Evolutionary conservation across 1,140 invertebrate genomes (phyloP), one percentile per base, ranked within the genome.

Genomic region (Drosophila kanapiae): DNA sequence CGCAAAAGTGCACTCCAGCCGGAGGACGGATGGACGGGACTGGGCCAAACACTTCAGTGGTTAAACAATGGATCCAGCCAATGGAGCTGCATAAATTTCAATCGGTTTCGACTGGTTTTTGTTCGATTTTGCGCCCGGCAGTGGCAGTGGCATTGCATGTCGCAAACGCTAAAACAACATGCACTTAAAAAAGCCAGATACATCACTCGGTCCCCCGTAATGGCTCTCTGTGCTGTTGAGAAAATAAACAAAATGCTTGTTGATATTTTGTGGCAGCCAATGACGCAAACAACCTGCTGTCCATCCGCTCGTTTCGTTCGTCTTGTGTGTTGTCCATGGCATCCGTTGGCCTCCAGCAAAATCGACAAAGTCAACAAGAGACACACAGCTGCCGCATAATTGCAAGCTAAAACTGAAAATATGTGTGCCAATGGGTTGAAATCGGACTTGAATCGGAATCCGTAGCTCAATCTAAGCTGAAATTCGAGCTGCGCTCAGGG

Each of bases 201-300:
- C 48, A 49, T 58, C n/a, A 59, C 38, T n/a, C 45, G 5, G 53
- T 23, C 10, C 48, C 16, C 18, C 47, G 3, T 38, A 31, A 27
- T 63, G 72, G 51, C 47, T 43, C 45, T 54, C 43, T 40, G 58
- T 65, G 68, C 63, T 71, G 85, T 82, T 87, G 78, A 75, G 85
- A 82, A 87, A 87, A 87, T 87, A 87, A 87, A 87, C 84, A 87
- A 88, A 87, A 88, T 88, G 77, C 85, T 87, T 87, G 85, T 87
- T 87, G 84, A 84, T 87, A 87, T 87, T 87, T 88, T 87, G 83
- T 88, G 83, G 84, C 84, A 87, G 84, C 84, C 83, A 87, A 87
- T 88, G 85, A 88, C 88, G 84, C 83, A 88, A 87, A 87, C 84
- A 87, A 82, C 76, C 59, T 62, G 58, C 71, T 72, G 60, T 47